Percentiles rank a stretch among this genome's conserved stretches.
These are phyloP conservation scores for Rhineura floridana DNA, from an alignment of 2,113 vertebrate species.

Conservation along the genomic window DNA sequence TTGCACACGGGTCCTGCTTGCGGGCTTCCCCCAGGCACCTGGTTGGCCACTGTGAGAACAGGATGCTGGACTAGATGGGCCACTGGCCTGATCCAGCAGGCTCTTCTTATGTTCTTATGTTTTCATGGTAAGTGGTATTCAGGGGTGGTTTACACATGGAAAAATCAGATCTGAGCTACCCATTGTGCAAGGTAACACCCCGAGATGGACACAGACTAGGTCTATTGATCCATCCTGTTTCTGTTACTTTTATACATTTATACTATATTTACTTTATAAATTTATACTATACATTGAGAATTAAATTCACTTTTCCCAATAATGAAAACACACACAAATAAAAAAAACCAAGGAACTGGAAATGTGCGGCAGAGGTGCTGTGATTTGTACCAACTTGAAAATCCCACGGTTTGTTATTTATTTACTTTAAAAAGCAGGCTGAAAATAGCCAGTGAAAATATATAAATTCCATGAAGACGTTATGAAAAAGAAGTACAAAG, in stretches of 20 bases:
- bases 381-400: constrained; percentile 34
- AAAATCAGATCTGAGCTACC: no score
- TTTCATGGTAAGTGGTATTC: no score
- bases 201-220: no score
- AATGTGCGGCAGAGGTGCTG: constrained; percentile 13
- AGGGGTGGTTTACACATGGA: no score
- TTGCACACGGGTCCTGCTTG: no score
- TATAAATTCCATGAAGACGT: constrained; percentile 32
- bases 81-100: no score
- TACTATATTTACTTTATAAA: no score
- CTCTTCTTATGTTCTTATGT: no score
- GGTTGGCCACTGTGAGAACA: no score
- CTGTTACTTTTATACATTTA: constrained; percentile 18
- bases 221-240: background rate
- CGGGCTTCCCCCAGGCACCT: no score
- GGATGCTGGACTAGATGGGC: no score
- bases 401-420: constrained; percentile 29
- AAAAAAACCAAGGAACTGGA: constrained; percentile 14
- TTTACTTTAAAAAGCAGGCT: constrained; percentile 23
- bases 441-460: constrained; percentile 40
- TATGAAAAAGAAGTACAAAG: constrained; percentile 33
- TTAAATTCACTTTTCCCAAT: constrained; percentile 28
- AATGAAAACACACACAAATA: background rate
- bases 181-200: no score
- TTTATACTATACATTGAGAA: constrained; percentile 33